These are phyloP conservation scores for Ctena decussata DNA, from an alignment of 2,888 invertebrate genomes.

Conservation along the genomic window DNA sequence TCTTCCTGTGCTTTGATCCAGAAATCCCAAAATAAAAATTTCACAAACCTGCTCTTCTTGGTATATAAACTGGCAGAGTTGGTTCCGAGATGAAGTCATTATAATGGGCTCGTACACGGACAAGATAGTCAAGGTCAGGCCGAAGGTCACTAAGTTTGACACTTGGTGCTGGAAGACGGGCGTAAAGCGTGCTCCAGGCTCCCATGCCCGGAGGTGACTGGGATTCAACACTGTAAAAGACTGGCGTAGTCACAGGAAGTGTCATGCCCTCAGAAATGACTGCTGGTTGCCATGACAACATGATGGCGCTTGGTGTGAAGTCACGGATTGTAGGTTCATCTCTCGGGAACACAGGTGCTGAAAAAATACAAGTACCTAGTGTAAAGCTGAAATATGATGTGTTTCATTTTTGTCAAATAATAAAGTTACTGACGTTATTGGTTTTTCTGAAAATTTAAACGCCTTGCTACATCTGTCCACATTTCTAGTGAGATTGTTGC, in stretches of 20 bases:
- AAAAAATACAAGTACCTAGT: slow-evolving; percentile 18
- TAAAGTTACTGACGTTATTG: no score
- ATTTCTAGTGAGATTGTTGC: no score
- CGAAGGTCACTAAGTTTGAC: slow-evolving; percentile 75
- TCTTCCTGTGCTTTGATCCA: no score
- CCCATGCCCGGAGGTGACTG: slow-evolving; percentile 86
- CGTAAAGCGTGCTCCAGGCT: slow-evolving; percentile 80
- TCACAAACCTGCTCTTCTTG: slow-evolving; percentile 78
- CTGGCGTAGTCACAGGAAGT: slow-evolving; percentile 89
- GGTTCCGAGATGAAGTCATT: slow-evolving; percentile 98
- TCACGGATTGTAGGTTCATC: slow-evolving; percentile 97
- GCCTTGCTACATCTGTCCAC: no score
- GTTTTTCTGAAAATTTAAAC: no score
- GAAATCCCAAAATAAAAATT: no score
- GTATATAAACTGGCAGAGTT: slow-evolving; percentile 90
- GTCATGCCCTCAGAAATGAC: slow-evolving; percentile 91
- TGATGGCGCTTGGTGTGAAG: slow-evolving; percentile 96
- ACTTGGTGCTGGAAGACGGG: slow-evolving; percentile 71
- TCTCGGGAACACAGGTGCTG: slow-evolving; percentile 74
- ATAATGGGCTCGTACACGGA: slow-evolving; percentile 98
- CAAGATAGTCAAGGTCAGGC: slow-evolving; percentile 94
- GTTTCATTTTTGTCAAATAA: no score
- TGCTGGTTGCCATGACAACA: slow-evolving; percentile 98
- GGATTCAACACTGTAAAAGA: slow-evolving; percentile 98
- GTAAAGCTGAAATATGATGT: no score